Evolutionary conservation across 1,140 invertebrate species (phyloP), one percentile per base, ranked within the genome.

Genomic region (Drosophila rufa): DNA sequence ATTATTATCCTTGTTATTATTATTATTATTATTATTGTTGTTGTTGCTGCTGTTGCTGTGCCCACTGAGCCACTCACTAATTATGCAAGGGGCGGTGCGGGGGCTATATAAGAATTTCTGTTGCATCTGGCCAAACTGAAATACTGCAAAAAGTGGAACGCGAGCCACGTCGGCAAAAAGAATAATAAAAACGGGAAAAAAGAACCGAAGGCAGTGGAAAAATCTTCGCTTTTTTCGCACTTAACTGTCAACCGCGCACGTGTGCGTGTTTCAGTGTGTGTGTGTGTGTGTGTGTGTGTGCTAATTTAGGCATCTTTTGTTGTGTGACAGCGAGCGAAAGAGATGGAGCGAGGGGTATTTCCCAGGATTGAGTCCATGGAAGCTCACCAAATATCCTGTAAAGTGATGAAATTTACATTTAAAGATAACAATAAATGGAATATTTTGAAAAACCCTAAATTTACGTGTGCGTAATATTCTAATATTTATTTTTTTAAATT

Each of bases 41-140:
- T 22, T 48, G 70, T 43, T 62, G 56, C 43, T 74, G 64, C 11
- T 60, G 55, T 6, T 75, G 79, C 33, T 75, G 66, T 64, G 66
- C 61, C 80, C 80, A 85, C 82, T 81, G 74, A 84, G 82, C 82
- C 84, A 89, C 83, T 87, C 80, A 89, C 83, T 87, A 87, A 87
- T 87, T 87, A 87, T 87, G 83, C 83, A 87, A 80, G 77, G 53
- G 36, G 33, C 6, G 25, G 27, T n/a, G 11, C 2, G n/a, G 17
- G 27, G 33, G 36, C 15, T 33, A 61, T 66, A 25, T 55, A 71
- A 47, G 58, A 50, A 65, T 77, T 77, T 77, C 40, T 78, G 65
- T 79, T 79, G 75, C 58, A 70, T 78, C 51, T 78, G 74, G 45
- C 75, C 65, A 27, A 69, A 60, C 68, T 75, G 67, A 73, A 87